Conservation (phyloP, 2,797 vertebrate genomes). For the Bradypodion ventrale region DNA sequence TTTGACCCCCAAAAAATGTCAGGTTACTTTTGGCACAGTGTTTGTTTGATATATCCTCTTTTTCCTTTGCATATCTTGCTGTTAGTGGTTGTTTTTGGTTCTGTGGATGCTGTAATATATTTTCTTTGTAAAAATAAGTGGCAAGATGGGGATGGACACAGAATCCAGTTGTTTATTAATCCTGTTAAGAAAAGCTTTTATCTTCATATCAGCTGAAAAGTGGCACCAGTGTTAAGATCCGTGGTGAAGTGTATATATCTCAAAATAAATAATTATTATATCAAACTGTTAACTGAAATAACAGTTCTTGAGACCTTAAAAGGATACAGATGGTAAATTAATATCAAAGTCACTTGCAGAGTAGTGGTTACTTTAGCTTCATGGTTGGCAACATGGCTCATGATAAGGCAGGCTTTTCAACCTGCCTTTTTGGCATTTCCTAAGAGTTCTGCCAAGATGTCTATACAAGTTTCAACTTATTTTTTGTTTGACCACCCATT, state of each 20-base stretch:
- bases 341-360: slow-evolving; percentile 21
- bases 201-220: slow-evolving; percentile 32
- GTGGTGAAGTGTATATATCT: slow-evolving; percentile 11
- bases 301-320: slow-evolving; percentile 6
- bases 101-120: background rate
- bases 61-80: background rate
- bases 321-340: slow-evolving; percentile 22
- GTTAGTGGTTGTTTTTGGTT: slow-evolving; percentile 24
- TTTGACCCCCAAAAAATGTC: slow-evolving; percentile 36
- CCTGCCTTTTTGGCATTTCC: slow-evolving; percentile 41
- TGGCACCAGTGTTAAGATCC: slow-evolving; percentile 35
- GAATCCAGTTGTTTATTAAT: slow-evolving; percentile 6
- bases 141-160: background rate
- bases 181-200: slow-evolving; percentile 41
- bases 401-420: slow-evolving; percentile 36
- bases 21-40: slow-evolving; percentile 41
- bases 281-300: slow-evolving; percentile 35
- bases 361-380: slow-evolving; percentile 38
- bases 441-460: background rate
- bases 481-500: slow-evolving; percentile 87
- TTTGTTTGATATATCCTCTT: background rate
- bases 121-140: background rate
- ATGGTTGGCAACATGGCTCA: slow-evolving; percentile 36
- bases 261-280: background rate
- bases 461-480: slow-evolving; percentile 70